phyloP scores from a whole-genome alignment of 2,797 vertebrate genomes.

The Dallia pectoralis region DNA sequence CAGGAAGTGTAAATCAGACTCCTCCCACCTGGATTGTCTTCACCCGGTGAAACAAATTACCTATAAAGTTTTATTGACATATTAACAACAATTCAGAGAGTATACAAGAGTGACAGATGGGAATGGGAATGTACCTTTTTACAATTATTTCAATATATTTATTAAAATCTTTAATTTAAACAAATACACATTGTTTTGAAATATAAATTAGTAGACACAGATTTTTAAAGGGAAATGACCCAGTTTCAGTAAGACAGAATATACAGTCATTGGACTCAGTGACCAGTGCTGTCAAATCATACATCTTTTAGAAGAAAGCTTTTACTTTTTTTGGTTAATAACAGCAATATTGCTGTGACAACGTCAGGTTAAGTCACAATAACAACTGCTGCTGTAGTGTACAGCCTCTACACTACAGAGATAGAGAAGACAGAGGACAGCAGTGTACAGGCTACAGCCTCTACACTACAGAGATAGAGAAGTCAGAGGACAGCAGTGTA shows the following conservation, averaged over 20 bases:
- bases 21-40: slow-evolving; percentile 24
- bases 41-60: slow-evolving; percentile 30
- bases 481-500: too few relatives aligned
- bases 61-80: not conserved
- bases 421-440: slow-evolving; percentile 18
- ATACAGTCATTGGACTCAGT: not conserved
- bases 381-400: not conserved
- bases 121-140: not conserved
- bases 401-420: slow-evolving; percentile 33
- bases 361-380: not conserved
- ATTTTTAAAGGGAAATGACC: slow-evolving; percentile 5
- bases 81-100: slow-evolving; percentile 3
- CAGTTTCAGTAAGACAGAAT: slow-evolving; percentile 3
- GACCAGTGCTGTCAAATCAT: not conserved
- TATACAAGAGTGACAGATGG: slow-evolving; percentile 30
- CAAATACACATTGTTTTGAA: not conserved
- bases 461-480: slow-evolving; percentile 35
- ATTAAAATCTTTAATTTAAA: slow-evolving; percentile 30
- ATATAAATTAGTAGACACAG: slow-evolving; percentile 34
- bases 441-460: too few relatives aligned
- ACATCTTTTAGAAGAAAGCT: not conserved
- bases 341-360: not conserved
- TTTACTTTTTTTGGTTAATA: not conserved
- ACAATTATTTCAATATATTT: slow-evolving; percentile 23
- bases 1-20: slow-evolving; percentile 16